Base-by-base conservation (phyloP, 2,797 vertebrate species). In the Hephaestus fuliginosus region DNA sequence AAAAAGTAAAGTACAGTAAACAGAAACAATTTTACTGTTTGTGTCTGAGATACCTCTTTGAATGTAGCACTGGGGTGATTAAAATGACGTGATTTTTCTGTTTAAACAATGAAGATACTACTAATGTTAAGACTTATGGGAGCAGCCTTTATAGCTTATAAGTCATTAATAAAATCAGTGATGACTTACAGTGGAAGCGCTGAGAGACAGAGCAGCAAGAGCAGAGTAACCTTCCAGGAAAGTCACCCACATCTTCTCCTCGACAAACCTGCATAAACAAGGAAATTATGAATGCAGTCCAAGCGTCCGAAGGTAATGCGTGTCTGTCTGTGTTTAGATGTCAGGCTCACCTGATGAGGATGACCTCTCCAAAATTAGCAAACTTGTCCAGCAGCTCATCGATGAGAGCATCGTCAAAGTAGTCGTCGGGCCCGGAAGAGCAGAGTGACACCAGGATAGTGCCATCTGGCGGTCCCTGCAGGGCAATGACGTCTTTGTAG, bases 171-270 rank as follows among this genome's bases (percentile, higher is more conserved):
- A 67, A 20, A 49, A 10, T 48, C 20, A 44, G 15, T 11, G 41
- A 56, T 14, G 49, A 91, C 94, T 94, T 91, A 96, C 96, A 52
- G 92, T 91, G 63, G 96, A 96, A 49, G 96, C 97, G 78, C 96
- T 97, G 67, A 99, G 95, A 74, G 93, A 96, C 67, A 97, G 95
- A 74, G 96, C 98, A 55, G 93, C 97, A 74, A 99, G 95, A 80
- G 98, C 97, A 70, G 98, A 99, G 82, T 97, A 98, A 78, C 98
- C 98, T 90, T 99, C 98, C 89, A 98, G 91, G 95, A 99, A 99
- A 0, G 98, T 99, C 81, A 99, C 97, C 98, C 98, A 99, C 98
- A 99, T 99, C 94, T 98, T 99, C 94, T 99, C 97, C 91, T 99
- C 98, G 11, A 99, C 97, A 75, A 99, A 99, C 91, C 98, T 99